A percentile compares a stretch with the other conserved stretches of the same genome.
phyloP scores from a whole-genome alignment of 2,797 vertebrate genomes.

The Acanthurus lineatus region DNA sequence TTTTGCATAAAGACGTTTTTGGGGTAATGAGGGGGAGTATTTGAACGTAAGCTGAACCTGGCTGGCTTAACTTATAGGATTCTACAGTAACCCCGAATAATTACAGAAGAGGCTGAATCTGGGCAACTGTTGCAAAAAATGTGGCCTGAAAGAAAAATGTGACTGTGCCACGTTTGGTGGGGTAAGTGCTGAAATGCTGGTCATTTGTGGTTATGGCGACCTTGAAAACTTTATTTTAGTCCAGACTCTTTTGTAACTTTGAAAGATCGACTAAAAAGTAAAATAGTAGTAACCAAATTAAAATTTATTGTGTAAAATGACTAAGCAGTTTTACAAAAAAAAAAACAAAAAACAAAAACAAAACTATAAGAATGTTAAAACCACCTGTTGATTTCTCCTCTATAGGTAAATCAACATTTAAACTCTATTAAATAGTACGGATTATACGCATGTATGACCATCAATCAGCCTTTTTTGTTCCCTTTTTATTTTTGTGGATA shows the following conservation, averaged over 20 bases:
- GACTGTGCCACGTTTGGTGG: conserved; percentile 13
- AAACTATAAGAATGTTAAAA: neutral
- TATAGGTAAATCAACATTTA: neutral
- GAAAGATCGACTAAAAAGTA: conserved; percentile 5
- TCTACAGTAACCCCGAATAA: conserved; percentile 47
- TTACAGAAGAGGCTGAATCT: conserved; percentile 35
- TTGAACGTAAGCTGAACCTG: conserved; percentile 83
- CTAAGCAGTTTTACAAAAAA: neutral
- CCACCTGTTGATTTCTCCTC: conserved; percentile 53
- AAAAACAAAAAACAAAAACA: too few relatives aligned
- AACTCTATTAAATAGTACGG: neutral
- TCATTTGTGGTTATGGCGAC: conserved; percentile 45
- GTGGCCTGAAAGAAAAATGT: neutral
- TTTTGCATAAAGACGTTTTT: conserved; percentile 88
- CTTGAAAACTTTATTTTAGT: conserved; percentile 32
- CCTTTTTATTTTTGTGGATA: conserved; percentile 23
- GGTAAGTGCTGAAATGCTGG: conserved; percentile 30
- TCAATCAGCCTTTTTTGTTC: neutral
- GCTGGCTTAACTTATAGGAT: conserved; percentile 71
- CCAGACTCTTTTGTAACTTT: neutral
- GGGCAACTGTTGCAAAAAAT: conserved; percentile 36
- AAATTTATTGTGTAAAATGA: neutral
- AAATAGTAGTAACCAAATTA: neutral
- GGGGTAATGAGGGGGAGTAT: conserved; percentile 78
- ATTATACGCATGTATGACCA: neutral